Conservation (phyloP, 2,113 vertebrate species). For the Reinhardtius hippoglossoides region DNA sequence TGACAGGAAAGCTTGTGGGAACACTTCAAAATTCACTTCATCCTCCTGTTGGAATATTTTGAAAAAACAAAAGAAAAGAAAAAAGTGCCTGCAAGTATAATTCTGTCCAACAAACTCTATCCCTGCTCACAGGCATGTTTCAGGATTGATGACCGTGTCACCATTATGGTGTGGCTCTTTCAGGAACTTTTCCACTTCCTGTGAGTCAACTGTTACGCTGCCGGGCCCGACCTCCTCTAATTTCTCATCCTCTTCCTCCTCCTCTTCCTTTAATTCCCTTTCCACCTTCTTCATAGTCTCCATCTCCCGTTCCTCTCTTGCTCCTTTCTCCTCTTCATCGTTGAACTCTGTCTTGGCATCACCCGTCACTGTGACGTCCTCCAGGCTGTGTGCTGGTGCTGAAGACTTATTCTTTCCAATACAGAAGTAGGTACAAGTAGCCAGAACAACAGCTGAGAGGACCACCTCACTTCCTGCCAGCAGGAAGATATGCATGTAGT, state of each 20-base stretch:
- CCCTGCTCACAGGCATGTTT: conserved; percentile 85
- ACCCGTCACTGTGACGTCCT: conserved; percentile 73
- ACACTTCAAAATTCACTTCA: not conserved
- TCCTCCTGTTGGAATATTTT: not conserved
- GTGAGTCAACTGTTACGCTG: conserved; percentile 76
- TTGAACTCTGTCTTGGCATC: not conserved
- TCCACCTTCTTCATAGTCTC: not conserved
- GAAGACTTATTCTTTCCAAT: conserved; percentile 80
- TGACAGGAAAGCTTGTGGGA: conserved; percentile 16
- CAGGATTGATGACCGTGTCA: conserved; percentile 81
- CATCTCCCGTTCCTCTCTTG: conserved; percentile 43
- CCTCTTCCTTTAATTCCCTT: conserved; percentile 67
- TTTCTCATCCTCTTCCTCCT: conserved; percentile 24
- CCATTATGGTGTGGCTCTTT: conserved; percentile 85
- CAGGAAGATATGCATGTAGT: conserved; percentile 92
- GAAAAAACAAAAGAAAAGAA: not conserved
- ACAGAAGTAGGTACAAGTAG: conserved; percentile 88
- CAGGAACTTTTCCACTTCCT: conserved; percentile 87
- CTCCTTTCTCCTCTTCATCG: conserved; percentile 44
- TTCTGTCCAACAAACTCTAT: not conserved
- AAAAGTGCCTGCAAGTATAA: not conserved
- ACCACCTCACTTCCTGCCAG: conserved; percentile 91
- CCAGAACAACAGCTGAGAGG: conserved; percentile 87
- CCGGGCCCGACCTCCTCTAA: conserved; percentile 72
- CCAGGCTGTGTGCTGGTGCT: conserved; percentile 81